Evolutionary conservation across 1,140 invertebrate species (phyloP).

Genomic region (Bombus terrestris): DNA sequence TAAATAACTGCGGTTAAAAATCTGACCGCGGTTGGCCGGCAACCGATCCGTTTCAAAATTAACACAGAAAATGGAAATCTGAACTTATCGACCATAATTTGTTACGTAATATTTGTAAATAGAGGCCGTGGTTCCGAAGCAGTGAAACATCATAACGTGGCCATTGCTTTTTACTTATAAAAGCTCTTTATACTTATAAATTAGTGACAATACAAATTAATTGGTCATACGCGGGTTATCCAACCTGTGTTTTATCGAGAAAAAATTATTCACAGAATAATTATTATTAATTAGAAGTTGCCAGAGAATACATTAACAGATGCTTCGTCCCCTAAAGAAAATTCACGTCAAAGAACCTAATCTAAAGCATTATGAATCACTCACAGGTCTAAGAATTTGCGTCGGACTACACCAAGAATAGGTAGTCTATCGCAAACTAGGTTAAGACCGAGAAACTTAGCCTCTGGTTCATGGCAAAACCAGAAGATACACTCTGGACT

Average conservation of each 20-base stretch:
- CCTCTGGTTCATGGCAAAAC: neutral
- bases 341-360: neutral
- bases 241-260: fast-evolving
- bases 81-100: constrained; percentile 1
- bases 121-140: neutral
- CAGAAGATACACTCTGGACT: neutral
- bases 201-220: too few relatives aligned
- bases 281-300: too few relatives aligned
- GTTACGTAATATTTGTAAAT: neutral
- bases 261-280: too few relatives aligned
- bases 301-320: too few relatives aligned
- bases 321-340: too few relatives aligned
- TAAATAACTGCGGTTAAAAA: constrained; percentile 13
- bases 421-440: neutral
- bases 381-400: neutral
- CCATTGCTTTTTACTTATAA: too few relatives aligned
- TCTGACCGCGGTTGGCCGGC: neutral
- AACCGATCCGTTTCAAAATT: constrained; percentile 7
- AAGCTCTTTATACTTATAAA: neutral
- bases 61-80: constrained; percentile 3
- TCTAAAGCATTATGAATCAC: neutral
- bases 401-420: neutral
- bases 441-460: neutral
- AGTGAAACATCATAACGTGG: neutral
- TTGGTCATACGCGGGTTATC: too few relatives aligned